phyloP scores from a whole-genome alignment of 2,797 vertebrate genomes.

The Danio aesculapii region DNA sequence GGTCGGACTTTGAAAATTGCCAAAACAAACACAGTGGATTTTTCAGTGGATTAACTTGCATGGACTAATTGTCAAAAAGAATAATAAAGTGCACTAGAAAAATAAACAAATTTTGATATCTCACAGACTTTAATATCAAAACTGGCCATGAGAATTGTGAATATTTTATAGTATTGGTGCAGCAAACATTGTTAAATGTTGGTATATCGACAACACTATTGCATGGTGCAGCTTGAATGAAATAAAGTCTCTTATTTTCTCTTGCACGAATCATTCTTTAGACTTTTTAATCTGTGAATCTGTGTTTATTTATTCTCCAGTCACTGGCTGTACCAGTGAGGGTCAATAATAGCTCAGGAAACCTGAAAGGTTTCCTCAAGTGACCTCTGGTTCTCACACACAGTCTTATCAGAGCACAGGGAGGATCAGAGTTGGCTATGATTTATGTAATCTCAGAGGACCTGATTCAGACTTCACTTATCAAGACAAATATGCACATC shows the following conservation, averaged over 20 bases:
- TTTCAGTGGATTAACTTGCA: too few species aligned
- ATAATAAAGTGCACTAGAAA: too few species aligned
- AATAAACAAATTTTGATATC: too few species aligned
- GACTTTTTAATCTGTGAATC: background rate
- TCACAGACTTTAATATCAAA: background rate
- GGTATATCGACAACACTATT: background rate
- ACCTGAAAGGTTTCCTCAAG: conserved; percentile 1
- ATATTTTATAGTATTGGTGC: background rate
- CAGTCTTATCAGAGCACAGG: conserved; percentile 45
- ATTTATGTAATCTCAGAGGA: background rate
- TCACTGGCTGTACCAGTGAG: conserved; percentile 4
- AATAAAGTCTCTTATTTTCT: background rate
- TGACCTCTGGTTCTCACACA: conserved; percentile 7
- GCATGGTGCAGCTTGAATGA: background rate
- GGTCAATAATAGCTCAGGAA: conserved; percentile 12
- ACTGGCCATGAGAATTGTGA: background rate
- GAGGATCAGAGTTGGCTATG: conserved; percentile 19
- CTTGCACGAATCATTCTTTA: background rate
- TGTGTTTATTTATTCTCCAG: conserved; percentile 1
- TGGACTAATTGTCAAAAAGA: too few species aligned
- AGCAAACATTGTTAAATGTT: background rate
- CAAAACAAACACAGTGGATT: too few species aligned
- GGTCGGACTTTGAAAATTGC: too few species aligned
- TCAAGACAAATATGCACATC: background rate
- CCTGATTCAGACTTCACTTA: conserved; percentile 5